Evolutionary conservation across 2,797 vertebrate genomes (phyloP), one percentile per base, ranked within the genome.

Genomic region (Arctocebus calabarensis): DNA sequence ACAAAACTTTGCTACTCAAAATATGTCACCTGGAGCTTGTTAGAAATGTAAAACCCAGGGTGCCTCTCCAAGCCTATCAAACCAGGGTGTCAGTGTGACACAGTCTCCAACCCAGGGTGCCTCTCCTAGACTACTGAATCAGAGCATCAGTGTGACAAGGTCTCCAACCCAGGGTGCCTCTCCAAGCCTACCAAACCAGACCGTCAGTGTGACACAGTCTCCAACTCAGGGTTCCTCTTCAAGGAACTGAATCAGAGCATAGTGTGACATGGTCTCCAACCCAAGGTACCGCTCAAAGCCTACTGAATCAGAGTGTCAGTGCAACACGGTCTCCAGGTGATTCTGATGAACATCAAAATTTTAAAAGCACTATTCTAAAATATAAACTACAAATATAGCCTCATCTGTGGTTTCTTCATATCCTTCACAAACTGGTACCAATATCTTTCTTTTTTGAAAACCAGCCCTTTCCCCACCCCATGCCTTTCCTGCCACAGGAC

Each of bases 1-100:
- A 73, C 0, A 59, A 40, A 82, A 11, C 57, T 40, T 88, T 37
- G 2, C 34, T 86, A 84, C 34, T 32, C 81, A 88, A 84, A 88
- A 52, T 70, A 29, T 2, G 57, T 79, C 85, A 78, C 59, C 37
- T 62, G 20, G 62, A 66, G 22, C 34, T 71, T 82, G 13, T 85
- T 48, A 85, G 59, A 91, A 94, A 73, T 61, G 57, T 17, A 93
- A 57, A 91, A 78, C 84, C n/a, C 61, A 16, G 37, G n/a, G 73
- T 7, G 29, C 3, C 20, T 23, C 29, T 71, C 57, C 23, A 66
- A 75, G 4, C 9, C 29, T 55, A 37, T 40, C 55, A 64, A 82
- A 82, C 27, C 20, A 61, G 52, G 34, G 34, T 52, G 45, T 52
- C 70, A 70, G 20, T 81, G 86, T 59, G 90, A 43, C 79, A 34